Conservation (phyloP, 2,113 vertebrate species). For the Cyprinodon variegatus region DNA sequence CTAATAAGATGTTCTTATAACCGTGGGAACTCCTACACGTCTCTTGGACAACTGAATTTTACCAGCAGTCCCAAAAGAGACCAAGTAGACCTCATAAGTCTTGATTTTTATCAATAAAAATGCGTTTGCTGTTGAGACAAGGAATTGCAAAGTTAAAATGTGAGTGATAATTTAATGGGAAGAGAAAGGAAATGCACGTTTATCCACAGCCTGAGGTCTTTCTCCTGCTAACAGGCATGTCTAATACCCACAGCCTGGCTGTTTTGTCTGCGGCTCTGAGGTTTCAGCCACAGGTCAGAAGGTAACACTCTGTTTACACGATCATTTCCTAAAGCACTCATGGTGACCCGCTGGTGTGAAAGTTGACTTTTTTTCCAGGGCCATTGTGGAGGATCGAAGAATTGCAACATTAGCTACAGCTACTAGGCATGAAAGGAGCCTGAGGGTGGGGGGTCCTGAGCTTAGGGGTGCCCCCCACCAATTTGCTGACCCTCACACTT, state of each 20-base stretch:
- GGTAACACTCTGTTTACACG: slow-evolving; percentile 95
- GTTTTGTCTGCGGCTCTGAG: slow-evolving; percentile 88
- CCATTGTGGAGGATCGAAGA: slow-evolving; percentile 82
- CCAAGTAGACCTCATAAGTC: background rate
- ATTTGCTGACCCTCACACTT: slow-evolving; percentile 70
- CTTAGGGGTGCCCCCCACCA: slow-evolving; percentile 34
- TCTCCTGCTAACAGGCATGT: slow-evolving; percentile 89
- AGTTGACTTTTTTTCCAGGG: slow-evolving; percentile 85
- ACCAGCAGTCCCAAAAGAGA: background rate
- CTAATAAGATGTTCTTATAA: slow-evolving; percentile 22
- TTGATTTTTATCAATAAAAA: background rate
- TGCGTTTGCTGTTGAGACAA: too few relatives aligned
- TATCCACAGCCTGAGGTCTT: slow-evolving; percentile 43
- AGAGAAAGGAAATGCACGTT: slow-evolving; percentile 17
- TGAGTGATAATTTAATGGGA: background rate
- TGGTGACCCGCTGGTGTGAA: slow-evolving; percentile 86
- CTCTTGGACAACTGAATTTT: background rate
- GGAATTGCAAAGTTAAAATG: too few relatives aligned
- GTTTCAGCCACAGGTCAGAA: slow-evolving; percentile 94
- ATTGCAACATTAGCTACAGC: slow-evolving; percentile 91
- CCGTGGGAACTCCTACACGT: slow-evolving; percentile 55
- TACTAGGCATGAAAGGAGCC: slow-evolving; percentile 85
- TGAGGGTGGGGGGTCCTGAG: slow-evolving; percentile 87
- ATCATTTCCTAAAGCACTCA: slow-evolving; percentile 92
- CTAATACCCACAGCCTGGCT: slow-evolving; percentile 84